These are phyloP conservation scores for Pagetopsis macropterus DNA, from an alignment of 2,797 vertebrate genomes.

Conservation along the genomic window DNA sequence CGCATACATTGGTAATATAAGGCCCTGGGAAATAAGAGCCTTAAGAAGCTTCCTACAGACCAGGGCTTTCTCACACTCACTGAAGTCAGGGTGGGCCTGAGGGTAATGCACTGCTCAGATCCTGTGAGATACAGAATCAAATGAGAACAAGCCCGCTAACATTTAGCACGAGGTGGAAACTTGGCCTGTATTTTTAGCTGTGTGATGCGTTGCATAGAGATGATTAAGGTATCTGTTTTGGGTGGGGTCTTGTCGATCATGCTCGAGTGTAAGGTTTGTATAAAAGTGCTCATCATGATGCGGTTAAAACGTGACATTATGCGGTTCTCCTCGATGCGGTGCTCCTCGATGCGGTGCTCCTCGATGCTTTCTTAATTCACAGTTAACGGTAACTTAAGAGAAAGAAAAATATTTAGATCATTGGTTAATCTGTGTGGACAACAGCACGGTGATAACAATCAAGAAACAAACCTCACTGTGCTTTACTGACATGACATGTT, in stretches of 20 bases:
- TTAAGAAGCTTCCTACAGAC: slow-evolving; percentile 25
- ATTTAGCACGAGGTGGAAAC: slow-evolving; percentile 16
- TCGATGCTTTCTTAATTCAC: background rate
- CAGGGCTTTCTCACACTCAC: slow-evolving; percentile 32
- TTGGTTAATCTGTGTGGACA: background rate
- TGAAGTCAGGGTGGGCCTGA: slow-evolving; percentile 9
- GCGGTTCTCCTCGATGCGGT: background rate
- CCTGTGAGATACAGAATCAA: slow-evolving; percentile 35
- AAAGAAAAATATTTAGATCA: background rate
- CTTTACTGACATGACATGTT: slow-evolving; percentile 20
- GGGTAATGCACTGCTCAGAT: slow-evolving; percentile 15
- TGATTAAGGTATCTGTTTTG: slow-evolving; percentile 9
- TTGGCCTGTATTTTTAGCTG: slow-evolving; percentile 18
- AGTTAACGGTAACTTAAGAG: background rate
- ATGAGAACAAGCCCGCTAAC: slow-evolving; percentile 7
- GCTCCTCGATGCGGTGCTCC: too few species aligned
- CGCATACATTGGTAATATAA: slow-evolving; percentile 12
- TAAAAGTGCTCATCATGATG: slow-evolving; percentile 10
- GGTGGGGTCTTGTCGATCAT: background rate
- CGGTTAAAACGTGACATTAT: background rate
- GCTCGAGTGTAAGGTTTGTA: slow-evolving; percentile 6
- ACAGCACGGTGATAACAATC: background rate
- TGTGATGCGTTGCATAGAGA: slow-evolving; percentile 12
- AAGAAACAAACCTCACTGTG: background rate
- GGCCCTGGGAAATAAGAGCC: slow-evolving; percentile 14